Conservation (phyloP, 2,797 vertebrate species). For the Rhinoraja longicauda region DNA sequence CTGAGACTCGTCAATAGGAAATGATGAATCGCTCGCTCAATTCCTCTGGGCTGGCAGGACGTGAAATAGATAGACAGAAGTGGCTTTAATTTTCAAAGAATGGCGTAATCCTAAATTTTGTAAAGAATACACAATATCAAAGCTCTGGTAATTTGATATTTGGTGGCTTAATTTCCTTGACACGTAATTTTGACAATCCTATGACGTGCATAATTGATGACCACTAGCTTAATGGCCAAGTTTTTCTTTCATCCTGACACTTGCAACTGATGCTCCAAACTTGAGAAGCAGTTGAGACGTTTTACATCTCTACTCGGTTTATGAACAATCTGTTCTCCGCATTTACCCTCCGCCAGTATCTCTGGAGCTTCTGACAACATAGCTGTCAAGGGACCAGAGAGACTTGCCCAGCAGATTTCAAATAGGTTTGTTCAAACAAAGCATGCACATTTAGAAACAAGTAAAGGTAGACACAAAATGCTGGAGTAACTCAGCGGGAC, state of each 20-base stretch:
- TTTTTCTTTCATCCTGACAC: neutral
- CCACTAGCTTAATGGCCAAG: neutral
- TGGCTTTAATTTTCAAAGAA: neutral
- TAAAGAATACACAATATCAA: neutral
- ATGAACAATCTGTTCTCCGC: neutral
- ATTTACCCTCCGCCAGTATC: neutral
- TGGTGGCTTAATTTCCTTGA: neutral
- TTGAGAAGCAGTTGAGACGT: neutral
- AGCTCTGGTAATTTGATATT: too few species aligned
- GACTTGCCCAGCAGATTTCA: neutral
- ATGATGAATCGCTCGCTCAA: too few species aligned
- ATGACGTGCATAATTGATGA: neutral
- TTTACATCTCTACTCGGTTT: neutral
- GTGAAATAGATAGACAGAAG: neutral
- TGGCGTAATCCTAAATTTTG: neutral
- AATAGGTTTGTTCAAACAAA: neutral
- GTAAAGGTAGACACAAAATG: too few species aligned
- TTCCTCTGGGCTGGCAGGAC: slow-evolving; percentile 9
- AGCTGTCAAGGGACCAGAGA: neutral
- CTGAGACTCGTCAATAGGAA: neutral
- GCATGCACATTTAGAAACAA: neutral
- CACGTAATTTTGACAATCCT: neutral
- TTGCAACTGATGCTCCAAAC: neutral
- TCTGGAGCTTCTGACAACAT: neutral
- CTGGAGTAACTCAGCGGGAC: too few species aligned